Evolutionary conservation across 1,140 invertebrate species (phyloP).

Genomic region (Tetraneura akinire): DNA sequence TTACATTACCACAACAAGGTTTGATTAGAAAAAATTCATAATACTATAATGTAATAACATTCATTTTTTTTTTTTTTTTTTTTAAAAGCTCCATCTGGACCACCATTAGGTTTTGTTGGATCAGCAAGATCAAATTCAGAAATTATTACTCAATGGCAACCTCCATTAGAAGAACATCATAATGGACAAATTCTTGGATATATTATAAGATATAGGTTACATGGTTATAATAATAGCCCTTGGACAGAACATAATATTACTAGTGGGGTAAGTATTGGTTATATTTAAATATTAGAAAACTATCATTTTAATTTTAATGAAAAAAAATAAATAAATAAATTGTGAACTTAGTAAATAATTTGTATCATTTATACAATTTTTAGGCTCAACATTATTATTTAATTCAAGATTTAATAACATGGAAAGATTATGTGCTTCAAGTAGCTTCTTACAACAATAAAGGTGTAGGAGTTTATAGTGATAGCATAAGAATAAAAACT

Average conservation of each 20-base stretch:
- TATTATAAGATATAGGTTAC: conserved; percentile 84
- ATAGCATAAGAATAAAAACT: conserved; percentile 90
- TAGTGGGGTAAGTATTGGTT: conserved; percentile 70
- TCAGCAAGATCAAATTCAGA: conserved; percentile 89
- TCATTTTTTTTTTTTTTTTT: conserved; percentile 15
- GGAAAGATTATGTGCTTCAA: conserved; percentile 97
- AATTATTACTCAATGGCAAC: conserved; percentile 97
- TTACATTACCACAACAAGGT: conserved; percentile 93
- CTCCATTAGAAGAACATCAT: conserved; percentile 85
- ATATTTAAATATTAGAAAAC: too few species aligned
- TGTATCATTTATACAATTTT: conserved; percentile 30
- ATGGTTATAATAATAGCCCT: conserved; percentile 86
- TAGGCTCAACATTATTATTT: conserved; percentile 85
- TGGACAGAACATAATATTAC: conserved; percentile 90
- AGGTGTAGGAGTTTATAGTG: conserved; percentile 89
- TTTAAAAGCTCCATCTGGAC: conserved; percentile 83
- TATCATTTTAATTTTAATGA: too few species aligned
- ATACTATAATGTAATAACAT: neutral
- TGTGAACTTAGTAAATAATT: neutral
- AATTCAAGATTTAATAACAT: conserved; percentile 92
- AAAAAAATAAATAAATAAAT: too few species aligned
- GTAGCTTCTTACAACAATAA: conserved; percentile 97
- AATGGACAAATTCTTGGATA: conserved; percentile 96
- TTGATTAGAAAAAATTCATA: conserved; percentile 55
- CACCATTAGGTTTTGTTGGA: conserved; percentile 85